Base-by-base conservation (phyloP, 2,888 invertebrate species). In the Carcina quercana region DNA sequence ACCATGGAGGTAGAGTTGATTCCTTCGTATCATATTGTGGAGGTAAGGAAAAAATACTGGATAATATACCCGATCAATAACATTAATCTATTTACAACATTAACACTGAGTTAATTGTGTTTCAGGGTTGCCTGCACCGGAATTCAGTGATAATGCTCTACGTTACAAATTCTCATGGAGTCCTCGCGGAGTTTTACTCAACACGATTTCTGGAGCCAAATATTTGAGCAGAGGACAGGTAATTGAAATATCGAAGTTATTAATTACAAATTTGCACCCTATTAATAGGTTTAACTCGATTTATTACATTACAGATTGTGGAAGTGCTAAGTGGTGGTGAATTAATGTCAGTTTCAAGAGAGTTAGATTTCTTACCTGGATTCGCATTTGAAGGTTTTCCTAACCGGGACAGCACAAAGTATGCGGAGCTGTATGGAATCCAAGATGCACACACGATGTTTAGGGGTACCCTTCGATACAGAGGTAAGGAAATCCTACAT, bases 11-110 rank as follows among this genome's bases (percentile, higher is more conserved):
- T 25, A 91, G 94, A 59, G 89, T 98, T 7, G 95, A 94, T 38
- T 97, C 97, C 0, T 99, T 98, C 61, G 90, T 96, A 1, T 98
- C 97, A 0, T 99, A 94, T 79, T 99, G 99, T 58, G 99, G 99
- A 43, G 94, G 86, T 85, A 62, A 42, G 25, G 28, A n/a, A 20
- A n/a, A n/a, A n/a, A n/a, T n/a, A n/a, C n/a, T 14, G 14, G 24
- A 32, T 1, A 20, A 11, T 15, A n/a, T n/a, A n/a, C n/a, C n/a
- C n/a, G n/a, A n/a, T n/a, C n/a, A n/a, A n/a, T n/a, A n/a, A n/a
- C n/a, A n/a, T n/a, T n/a, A n/a, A n/a, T n/a, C n/a, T n/a, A n/a
- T n/a, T n/a, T n/a, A n/a, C n/a, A n/a, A 24, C 11, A 14, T 3
- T 15, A 8, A 0, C 8, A n/a, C n/a, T n/a, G n/a, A n/a, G n/a